Evolutionary conservation across 2,888 invertebrate species (phyloP).

Genomic region (Polyommatus icarus): DNA sequence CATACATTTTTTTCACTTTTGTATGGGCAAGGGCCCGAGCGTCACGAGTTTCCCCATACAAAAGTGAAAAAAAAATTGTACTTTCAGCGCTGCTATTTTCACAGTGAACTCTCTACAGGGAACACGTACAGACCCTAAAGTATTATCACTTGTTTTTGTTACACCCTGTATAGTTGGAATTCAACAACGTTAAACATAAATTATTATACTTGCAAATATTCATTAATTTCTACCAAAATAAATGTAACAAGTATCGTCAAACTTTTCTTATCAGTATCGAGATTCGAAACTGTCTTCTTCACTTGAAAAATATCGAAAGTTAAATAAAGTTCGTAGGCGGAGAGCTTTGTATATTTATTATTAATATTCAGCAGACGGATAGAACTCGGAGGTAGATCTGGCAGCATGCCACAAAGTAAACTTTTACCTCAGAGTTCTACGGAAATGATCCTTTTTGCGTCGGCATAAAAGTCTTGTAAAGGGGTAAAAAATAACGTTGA

Average conservation of each 20-base stretch:
- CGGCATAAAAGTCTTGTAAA: not conserved
- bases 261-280: not conserved
- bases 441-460: not conserved
- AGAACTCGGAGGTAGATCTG: constrained; percentile 3
- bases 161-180: too few relatives aligned
- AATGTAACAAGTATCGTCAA: not conserved
- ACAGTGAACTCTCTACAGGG: too few relatives aligned
- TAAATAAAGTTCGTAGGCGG: not conserved
- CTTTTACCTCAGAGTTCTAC: not conserved
- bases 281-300: constrained; percentile 11
- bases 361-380: constrained; percentile 12
- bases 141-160: too few relatives aligned
- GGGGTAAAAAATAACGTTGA: not conserved
- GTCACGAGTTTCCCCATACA: too few relatives aligned
- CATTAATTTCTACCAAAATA: not conserved
- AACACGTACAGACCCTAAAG: too few relatives aligned
- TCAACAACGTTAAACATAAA: too few relatives aligned
- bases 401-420: constrained; percentile 8
- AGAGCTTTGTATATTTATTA: constrained; percentile 19
- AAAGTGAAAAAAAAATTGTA: too few relatives aligned
- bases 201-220: not conserved
- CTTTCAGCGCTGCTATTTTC: too few relatives aligned
- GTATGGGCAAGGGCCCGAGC: too few relatives aligned
- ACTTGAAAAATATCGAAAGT: constrained; percentile 20
- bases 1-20: too few relatives aligned